A percentile compares a stretch with the other conserved stretches of the same genome.
Evolutionary conservation across 2,797 vertebrate species (phyloP).

Genomic region (Acanthornis magna): DNA sequence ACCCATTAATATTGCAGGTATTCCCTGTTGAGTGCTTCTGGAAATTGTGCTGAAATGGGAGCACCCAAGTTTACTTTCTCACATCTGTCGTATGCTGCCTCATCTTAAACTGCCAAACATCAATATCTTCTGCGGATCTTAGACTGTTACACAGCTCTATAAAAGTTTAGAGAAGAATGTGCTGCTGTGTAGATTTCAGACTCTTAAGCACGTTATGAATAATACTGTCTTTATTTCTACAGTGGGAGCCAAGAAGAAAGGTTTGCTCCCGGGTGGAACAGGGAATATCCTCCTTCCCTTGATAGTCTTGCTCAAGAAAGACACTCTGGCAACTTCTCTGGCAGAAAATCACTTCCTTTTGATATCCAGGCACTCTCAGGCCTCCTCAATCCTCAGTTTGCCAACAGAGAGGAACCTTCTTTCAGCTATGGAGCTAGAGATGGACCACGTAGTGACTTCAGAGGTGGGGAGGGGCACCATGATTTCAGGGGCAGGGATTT

Average conservation of each 20-base stretch:
- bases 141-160: slow-evolving; percentile 80
- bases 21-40: slow-evolving; percentile 81
- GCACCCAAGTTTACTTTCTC: slow-evolving; percentile 78
- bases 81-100: slow-evolving; percentile 74
- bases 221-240: slow-evolving; percentile 85
- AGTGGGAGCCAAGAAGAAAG: slow-evolving; percentile 92
- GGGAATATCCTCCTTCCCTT: slow-evolving; percentile 92
- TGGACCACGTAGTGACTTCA: slow-evolving; percentile 85
- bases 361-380: slow-evolving; percentile 82
- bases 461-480: slow-evolving; percentile 84
- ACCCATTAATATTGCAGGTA: slow-evolving; percentile 82
- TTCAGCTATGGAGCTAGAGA: slow-evolving; percentile 85
- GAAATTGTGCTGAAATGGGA: slow-evolving; percentile 78
- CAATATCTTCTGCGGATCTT: slow-evolving; percentile 80
- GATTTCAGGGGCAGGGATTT: slow-evolving; percentile 86
- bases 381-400: slow-evolving; percentile 83
- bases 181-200: slow-evolving; percentile 80
- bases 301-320: slow-evolving; percentile 89
- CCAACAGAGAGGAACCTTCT: slow-evolving; percentile 79
- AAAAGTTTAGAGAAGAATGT: slow-evolving; percentile 80
- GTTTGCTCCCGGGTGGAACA: slow-evolving; percentile 85
- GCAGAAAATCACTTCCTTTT: slow-evolving; percentile 88
- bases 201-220: slow-evolving; percentile 82
- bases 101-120: slow-evolving; percentile 80
- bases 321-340: slow-evolving; percentile 87